Conservation (phyloP, 2,888 invertebrate genomes). For the Drosophila yooni region DNA sequence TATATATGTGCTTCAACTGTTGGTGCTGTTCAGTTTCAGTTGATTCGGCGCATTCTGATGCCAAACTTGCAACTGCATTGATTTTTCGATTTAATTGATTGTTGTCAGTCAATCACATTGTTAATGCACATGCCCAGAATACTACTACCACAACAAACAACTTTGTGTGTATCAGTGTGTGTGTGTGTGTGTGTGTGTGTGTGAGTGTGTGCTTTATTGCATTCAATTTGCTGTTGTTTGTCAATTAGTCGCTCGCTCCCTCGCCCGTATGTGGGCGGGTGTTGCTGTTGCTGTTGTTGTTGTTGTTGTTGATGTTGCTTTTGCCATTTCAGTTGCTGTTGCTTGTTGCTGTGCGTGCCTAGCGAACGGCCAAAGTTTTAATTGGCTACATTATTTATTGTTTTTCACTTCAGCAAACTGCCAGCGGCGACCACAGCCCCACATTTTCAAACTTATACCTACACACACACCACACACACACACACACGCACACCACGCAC, state of each 20-base stretch:
- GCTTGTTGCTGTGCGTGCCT: constrained; percentile 55
- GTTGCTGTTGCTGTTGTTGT: constrained; percentile 34
- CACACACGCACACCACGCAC: too few relatives aligned
- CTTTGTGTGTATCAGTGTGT: constrained; percentile 2
- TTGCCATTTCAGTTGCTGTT: constrained; percentile 7
- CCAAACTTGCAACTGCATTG: constrained; percentile 65
- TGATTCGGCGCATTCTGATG: constrained; percentile 59
- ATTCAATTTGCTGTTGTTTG: constrained; percentile 80
- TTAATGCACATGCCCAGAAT: constrained; percentile 71
- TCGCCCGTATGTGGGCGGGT: constrained; percentile 33
- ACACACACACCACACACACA: not conserved
- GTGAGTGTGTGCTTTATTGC: constrained; percentile 67
- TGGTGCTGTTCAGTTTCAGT: constrained; percentile 31
- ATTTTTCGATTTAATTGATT: constrained; percentile 75
- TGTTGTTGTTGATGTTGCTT: constrained; percentile 11
- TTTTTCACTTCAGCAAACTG: constrained; percentile 74
- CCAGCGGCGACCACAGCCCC: constrained; percentile 60
- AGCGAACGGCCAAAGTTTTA: constrained; percentile 77
- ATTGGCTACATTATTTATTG: constrained; percentile 81
- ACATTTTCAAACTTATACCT: constrained; percentile 30
- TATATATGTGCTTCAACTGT: not conserved
- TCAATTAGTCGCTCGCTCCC: constrained; percentile 63
- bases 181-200: not conserved
- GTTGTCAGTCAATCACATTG: constrained; percentile 79
- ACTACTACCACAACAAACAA: constrained; percentile 44